Evolutionary conservation across 2,113 vertebrate species (phyloP).

Genomic region (Hyperoodon ampullatus): DNA sequence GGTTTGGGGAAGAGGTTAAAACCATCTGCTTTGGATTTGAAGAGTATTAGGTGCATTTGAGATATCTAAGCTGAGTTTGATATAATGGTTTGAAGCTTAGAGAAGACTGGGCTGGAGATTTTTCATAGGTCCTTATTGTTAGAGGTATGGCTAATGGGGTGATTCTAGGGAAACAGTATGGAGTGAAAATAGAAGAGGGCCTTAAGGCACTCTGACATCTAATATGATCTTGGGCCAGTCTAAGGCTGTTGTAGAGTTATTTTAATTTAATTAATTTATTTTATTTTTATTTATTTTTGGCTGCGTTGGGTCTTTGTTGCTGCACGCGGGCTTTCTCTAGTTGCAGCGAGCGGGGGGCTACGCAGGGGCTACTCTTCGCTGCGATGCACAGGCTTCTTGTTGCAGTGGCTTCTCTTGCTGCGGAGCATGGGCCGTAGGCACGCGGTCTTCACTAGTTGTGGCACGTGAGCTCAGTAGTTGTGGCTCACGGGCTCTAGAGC

Average conservation of each 20-base stretch:
- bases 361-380: too few relatives aligned
- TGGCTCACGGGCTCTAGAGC: too few relatives aligned
- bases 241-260: background rate
- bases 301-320: too few relatives aligned
- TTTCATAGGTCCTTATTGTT: background rate
- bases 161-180: background rate
- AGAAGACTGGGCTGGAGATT: background rate
- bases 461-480: too few relatives aligned
- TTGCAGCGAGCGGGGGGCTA: too few relatives aligned
- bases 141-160: background rate
- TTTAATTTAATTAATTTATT: background rate
- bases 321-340: too few relatives aligned
- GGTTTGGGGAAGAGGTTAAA: background rate
- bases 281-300: too few relatives aligned
- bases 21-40: background rate
- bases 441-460: too few relatives aligned
- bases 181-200: background rate
- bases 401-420: too few relatives aligned
- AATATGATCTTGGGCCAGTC: background rate
- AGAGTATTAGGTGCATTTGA: background rate
- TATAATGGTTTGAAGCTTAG: background rate
- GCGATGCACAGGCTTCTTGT: accelerated
- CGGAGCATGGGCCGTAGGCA: too few relatives aligned
- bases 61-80: background rate
- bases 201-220: background rate